These are phyloP conservation scores for Trialeurodes vaporariorum DNA, from an alignment of 1,140 invertebrate species.

Conservation along the genomic window DNA sequence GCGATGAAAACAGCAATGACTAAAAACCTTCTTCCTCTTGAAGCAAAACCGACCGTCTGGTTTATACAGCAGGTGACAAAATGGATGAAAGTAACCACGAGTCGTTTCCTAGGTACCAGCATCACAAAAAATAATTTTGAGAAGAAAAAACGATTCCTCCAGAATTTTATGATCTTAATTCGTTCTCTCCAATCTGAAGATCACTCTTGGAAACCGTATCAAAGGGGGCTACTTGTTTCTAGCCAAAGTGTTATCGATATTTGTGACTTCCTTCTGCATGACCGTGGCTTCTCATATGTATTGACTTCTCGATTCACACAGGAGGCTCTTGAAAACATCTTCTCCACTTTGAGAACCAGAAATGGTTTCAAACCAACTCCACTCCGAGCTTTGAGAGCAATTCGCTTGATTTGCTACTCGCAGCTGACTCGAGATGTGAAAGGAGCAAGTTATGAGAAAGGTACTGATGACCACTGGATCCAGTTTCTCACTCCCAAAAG, in stretches of 20 bases:
- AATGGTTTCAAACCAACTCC: slow-evolving; percentile 8
- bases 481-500: too few relatives aligned
- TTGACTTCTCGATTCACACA: slow-evolving; percentile 10
- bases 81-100: neutral
- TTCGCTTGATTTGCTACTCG: slow-evolving; percentile 3
- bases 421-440: slow-evolving; percentile 4
- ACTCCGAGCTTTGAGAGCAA: slow-evolving; percentile 1
- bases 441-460: too few relatives aligned
- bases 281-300: neutral
- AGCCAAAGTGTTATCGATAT: slow-evolving; percentile 7
- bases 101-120: neutral
- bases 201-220: slow-evolving; percentile 3
- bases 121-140: neutral
- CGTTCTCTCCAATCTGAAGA: neutral
- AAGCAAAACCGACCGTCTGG: slow-evolving; percentile 5
- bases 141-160: neutral
- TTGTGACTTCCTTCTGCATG: slow-evolving; percentile 5
- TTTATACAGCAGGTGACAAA: neutral
- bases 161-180: neutral
- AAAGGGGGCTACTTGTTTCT: slow-evolving; percentile 6
- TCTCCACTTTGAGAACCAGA: slow-evolving; percentile 11
- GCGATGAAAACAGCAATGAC: slow-evolving; percentile 6
- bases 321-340: slow-evolving; percentile 13
- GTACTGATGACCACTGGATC: too few relatives aligned
- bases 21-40: neutral